Conservation (phyloP, 2,113 vertebrate genomes). For the Ceratotherium simum region DNA sequence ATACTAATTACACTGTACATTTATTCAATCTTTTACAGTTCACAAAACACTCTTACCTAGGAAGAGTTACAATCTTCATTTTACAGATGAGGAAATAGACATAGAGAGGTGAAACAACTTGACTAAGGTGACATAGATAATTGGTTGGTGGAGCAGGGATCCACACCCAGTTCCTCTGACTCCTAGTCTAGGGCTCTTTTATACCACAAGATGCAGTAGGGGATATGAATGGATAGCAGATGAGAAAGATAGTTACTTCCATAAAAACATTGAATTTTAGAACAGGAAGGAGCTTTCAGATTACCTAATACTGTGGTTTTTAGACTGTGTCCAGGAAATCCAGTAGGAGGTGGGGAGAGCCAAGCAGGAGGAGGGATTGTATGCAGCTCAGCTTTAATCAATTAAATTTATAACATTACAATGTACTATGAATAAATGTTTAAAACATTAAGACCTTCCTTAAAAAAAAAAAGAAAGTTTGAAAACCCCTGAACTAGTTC, state of each 20-base stretch:
- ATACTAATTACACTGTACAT: neutral
- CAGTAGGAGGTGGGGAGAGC: neutral
- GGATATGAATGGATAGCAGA: neutral
- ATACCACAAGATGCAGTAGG: neutral
- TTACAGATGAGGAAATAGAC: constrained; percentile 17
- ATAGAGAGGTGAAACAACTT: neutral
- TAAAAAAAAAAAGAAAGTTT: neutral
- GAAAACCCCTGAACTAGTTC: neutral
- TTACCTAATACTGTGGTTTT: neutral
- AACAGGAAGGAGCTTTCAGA: constrained; percentile 29
- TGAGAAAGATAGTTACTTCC: neutral
- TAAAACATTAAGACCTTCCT: constrained; percentile 14
- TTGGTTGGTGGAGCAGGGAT: neutral
- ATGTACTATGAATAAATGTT: neutral
- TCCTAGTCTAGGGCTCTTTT: neutral
- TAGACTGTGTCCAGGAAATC: neutral
- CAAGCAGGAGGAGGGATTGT: neutral
- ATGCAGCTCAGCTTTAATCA: neutral
- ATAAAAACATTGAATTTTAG: constrained; percentile 44
- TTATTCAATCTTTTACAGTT: neutral
- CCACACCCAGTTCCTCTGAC: neutral
- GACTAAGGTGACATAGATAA: neutral
- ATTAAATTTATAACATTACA: neutral
- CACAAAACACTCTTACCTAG: neutral
- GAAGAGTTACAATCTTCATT: constrained; percentile 4